Evolutionary conservation across 2,797 vertebrate species (phyloP).

Genomic region (Triplophysa yarkandensis): DNA sequence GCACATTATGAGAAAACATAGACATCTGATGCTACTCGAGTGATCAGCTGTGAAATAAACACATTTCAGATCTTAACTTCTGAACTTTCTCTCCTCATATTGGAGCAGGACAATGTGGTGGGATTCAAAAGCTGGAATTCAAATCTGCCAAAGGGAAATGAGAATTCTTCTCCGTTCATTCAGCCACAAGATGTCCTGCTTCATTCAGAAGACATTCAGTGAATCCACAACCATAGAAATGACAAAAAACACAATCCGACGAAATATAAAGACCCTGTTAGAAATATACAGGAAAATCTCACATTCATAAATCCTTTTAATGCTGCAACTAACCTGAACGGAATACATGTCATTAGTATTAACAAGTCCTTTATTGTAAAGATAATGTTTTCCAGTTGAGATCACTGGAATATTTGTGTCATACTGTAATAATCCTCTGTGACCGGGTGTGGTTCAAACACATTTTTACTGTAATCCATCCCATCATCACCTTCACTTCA

Average conservation of each 20-base stretch:
- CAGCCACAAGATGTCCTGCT: conserved; percentile 41
- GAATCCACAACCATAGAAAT: conserved; percentile 7
- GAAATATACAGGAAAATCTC: neutral
- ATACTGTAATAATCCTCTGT: conserved; percentile 17
- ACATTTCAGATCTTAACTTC: conserved; percentile 6
- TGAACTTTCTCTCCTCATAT: conserved; percentile 27
- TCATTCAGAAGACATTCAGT: conserved; percentile 7
- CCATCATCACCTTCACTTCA: neutral
- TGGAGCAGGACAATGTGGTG: conserved; percentile 37
- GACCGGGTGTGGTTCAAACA: conserved; percentile 40
- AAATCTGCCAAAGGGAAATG: conserved; percentile 42
- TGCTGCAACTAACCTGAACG: too few species aligned
- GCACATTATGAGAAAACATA: neutral
- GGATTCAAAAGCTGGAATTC: conserved; percentile 37
- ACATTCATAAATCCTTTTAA: neutral
- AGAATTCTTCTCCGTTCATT: conserved; percentile 12
- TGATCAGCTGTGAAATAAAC: conserved; percentile 28
- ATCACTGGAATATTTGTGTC: conserved; percentile 41
- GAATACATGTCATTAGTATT: too few species aligned
- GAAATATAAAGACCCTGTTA: conserved; percentile 21
- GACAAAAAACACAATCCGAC: conserved; percentile 40
- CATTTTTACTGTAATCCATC: conserved; percentile 20
- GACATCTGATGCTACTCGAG: conserved; percentile 22
- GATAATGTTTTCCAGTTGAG: neutral
- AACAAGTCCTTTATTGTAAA: too few species aligned